A percentile compares a stretch with the other conserved stretches of the same genome.
Evolutionary conservation across 2,797 vertebrate species (phyloP).

Genomic region (Diplodus puntazzo): DNA sequence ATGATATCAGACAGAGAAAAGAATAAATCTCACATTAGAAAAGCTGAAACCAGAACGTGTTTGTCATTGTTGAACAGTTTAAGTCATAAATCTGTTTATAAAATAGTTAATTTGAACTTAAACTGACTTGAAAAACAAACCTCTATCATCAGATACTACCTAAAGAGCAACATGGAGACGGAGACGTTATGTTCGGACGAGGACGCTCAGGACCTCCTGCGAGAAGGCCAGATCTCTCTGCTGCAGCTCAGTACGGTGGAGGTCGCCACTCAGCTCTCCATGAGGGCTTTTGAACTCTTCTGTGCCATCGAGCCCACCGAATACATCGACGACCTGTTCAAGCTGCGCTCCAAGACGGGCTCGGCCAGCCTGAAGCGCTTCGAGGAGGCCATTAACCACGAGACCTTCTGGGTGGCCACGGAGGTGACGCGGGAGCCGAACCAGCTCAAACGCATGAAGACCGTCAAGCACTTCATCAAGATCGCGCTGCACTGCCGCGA

Average conservation of each 20-base stretch:
- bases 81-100: not conserved
- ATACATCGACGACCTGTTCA: slow-evolving; percentile 98
- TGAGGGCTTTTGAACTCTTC: slow-evolving; percentile 97
- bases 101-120: not conserved
- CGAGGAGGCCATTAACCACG: slow-evolving; percentile 98
- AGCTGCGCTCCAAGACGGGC: slow-evolving; percentile 89
- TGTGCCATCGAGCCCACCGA: slow-evolving; percentile 98
- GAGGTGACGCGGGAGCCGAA: slow-evolving; percentile 96
- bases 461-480: slow-evolving; percentile 98
- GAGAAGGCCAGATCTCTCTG: slow-evolving; percentile 95
- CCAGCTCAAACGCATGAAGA: slow-evolving; percentile 99
- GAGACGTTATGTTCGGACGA: slow-evolving; percentile 98
- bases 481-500: slow-evolving; percentile 98
- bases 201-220: slow-evolving; percentile 95
- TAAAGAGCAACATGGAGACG: slow-evolving; percentile 99
- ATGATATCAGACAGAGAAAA: not conserved
- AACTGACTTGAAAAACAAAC: not conserved
- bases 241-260: slow-evolving; percentile 97
- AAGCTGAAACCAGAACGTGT: not conserved
- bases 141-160: slow-evolving; percentile 89
- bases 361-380: slow-evolving; percentile 96
- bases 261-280: slow-evolving; percentile 97
- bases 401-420: slow-evolving; percentile 99
- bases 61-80: not conserved
- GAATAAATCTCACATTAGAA: not conserved